phyloP scores from a whole-genome alignment of 2,797 vertebrate species.

The Lophius americanus region DNA sequence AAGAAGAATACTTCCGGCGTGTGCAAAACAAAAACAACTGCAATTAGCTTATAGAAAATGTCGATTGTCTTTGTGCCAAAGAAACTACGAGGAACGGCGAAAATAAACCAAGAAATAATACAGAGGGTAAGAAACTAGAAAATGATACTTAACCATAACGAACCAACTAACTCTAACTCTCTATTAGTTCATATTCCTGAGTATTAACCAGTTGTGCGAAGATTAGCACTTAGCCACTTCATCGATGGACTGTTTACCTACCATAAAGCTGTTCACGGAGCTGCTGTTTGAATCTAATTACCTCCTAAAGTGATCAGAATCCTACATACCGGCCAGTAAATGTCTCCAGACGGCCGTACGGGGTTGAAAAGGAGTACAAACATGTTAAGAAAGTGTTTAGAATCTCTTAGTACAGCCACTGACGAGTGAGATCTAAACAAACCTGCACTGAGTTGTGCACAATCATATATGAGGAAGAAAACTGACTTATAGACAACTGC shows the following conservation, averaged over 20 bases:
- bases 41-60: conserved; percentile 50
- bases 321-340: no score
- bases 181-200: neutral
- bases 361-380: no score
- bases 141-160: neutral
- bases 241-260: no score
- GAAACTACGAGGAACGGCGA: conserved; percentile 86
- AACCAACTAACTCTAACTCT: neutral
- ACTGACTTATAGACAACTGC: no score
- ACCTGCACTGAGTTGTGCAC: no score
- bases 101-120: conserved; percentile 91
- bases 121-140: conserved; percentile 82
- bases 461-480: no score
- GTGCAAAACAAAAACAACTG: neutral
- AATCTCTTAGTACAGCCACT: neutral
- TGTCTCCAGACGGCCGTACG: no score
- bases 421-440: no score
- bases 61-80: conserved; percentile 94
- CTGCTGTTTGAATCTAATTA: no score
- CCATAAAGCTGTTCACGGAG: no score
- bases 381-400: no score
- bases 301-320: no score
- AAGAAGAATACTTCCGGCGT: conserved; percentile 19
- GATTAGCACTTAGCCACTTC: conserved; percentile 14
- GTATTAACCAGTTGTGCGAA: neutral